Base-by-base conservation (phyloP, 2,113 vertebrate genomes). In the Vimba vimba region DNA sequence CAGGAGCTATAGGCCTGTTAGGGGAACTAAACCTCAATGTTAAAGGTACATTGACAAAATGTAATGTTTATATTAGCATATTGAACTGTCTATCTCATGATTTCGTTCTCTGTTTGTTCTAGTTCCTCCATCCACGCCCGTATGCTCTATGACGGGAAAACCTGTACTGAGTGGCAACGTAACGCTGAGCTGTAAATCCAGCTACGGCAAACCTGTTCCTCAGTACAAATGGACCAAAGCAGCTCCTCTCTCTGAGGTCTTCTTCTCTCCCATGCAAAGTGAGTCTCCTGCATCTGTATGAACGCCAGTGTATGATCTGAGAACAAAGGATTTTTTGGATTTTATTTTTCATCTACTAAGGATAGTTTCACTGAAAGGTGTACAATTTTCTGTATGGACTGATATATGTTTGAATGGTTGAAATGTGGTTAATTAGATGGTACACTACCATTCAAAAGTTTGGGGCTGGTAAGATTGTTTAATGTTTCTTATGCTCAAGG, bases 41-140 rank as follows among this genome's bases (percentile, higher is more conserved):
- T 39, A 94, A 96, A 93, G 96, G 97, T 97, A 94, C 87, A 11
- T 81, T 45, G 17, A 17, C 15, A 6, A 80, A n/a, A 79, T 36
- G 33, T 1, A 52, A 17, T 50, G 27, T 5, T 2, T 75, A 0
- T 75, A 75, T 25, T 47, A 6, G 50, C 23, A 50, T 71, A 43
- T 71, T 75, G 8, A 50, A 27, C 33, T 23, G 19, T 39, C 36
- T 71, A 43, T 27, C 45, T 47, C 76, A 36, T 57, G 47, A 21
- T 9, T 78, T 60, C 52, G 59, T 59, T 57, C 21, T 89, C 33
- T 85, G 55, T 52, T 69, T 50, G 82, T 76, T n/a, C 0, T 92
- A 99, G 98, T 98, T 87, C 96, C 96, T 0, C 98, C 98, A 0
- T 95, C 96, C 0, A 15, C 93, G 3, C 97, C 97, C 0, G 88